phyloP scores from a whole-genome alignment of 2,113 vertebrate genomes.

The Nansenia antarctica region DNA sequence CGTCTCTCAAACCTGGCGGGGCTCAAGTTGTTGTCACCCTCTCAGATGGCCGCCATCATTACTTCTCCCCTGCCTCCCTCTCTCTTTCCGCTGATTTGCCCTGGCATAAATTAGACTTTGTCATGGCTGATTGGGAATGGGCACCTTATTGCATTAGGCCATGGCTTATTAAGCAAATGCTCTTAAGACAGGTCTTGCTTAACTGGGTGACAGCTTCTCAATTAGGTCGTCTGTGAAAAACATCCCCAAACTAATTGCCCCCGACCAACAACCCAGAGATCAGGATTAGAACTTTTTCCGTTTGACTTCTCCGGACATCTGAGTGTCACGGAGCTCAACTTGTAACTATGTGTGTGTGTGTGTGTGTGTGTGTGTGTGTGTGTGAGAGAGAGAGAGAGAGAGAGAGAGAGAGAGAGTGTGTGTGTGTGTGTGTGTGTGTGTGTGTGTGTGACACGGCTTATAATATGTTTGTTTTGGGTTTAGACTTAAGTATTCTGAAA shows the following conservation, averaged over 20 bases:
- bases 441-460: too few relatives aligned
- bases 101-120: constrained; percentile 74
- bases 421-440: not conserved
- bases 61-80: constrained; percentile 43
- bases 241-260: constrained; percentile 64
- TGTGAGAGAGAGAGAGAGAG: not conserved
- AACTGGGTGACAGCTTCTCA: constrained; percentile 76
- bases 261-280: constrained; percentile 49
- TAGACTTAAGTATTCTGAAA: too few relatives aligned
- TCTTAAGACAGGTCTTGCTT: constrained; percentile 77
- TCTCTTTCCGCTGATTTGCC: constrained; percentile 55
- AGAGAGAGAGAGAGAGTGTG: not conserved
- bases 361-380: constrained; percentile 19
- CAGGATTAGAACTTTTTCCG: constrained; percentile 50
- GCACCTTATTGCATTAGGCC: constrained; percentile 78
- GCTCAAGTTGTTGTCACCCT: constrained; percentile 25
- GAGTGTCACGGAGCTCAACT: constrained; percentile 52
- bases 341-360: constrained; percentile 30
- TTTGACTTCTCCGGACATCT: constrained; percentile 44
- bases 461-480: too few relatives aligned
- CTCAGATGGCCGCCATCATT: constrained; percentile 46
- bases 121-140: constrained; percentile 78
- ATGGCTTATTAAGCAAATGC: constrained; percentile 78
- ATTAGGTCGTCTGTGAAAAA: constrained; percentile 70
- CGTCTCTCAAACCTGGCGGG: constrained; percentile 19